Evolutionary conservation across 37 sponge, comb jelly and placozoan genomes (phyloP), one percentile per base, ranked within the genome.

Genomic region (Halisarca cf. caerulea): DNA sequence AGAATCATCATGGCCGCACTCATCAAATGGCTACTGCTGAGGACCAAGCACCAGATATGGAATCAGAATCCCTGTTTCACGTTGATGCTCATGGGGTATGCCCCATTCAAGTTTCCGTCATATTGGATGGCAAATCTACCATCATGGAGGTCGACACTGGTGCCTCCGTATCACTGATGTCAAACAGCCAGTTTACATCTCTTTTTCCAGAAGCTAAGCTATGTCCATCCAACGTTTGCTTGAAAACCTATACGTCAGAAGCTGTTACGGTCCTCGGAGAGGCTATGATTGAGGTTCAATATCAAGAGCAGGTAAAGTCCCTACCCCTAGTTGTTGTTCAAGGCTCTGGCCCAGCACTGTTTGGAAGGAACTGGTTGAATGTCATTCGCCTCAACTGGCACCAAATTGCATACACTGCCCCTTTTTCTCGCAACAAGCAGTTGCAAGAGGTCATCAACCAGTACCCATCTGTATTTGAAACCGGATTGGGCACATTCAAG

Each of bases 141-240:
- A n/a, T 27, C 37, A 81, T 81, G 82, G 82, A 81, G 62, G n/a
- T 81, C 0, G 82, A 81, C 42, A 81, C 41, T 41, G 82, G 82
- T 15, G 82, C 82, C 14, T 62, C 64, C 0, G 82, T 59, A 21
- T 81, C 82, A 5, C 23, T 81, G 4, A 81, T 81, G 11, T 81
- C 82, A 33, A 9, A 74, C 2, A 8, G 40, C 1, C 43, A 39
- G 15, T 0, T 4, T 21, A 1, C 2, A 2, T 0, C 17, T 17
- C 21, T 39, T 0, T 74, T 80, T 54, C 80, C 80, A 4, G 24
- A 74, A 1, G 77, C 77, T 6, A 0, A 4, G 6, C 82, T 61
- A 2, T 3, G 38, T 2, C 35, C 40, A 21, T 15, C 82, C 2
- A 2, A 59, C 1, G 39, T 81, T 37, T 24, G 59, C 11, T 41